phyloP scores from a whole-genome alignment of 1,140 invertebrate genomes.

The Cotesia typhae region DNA sequence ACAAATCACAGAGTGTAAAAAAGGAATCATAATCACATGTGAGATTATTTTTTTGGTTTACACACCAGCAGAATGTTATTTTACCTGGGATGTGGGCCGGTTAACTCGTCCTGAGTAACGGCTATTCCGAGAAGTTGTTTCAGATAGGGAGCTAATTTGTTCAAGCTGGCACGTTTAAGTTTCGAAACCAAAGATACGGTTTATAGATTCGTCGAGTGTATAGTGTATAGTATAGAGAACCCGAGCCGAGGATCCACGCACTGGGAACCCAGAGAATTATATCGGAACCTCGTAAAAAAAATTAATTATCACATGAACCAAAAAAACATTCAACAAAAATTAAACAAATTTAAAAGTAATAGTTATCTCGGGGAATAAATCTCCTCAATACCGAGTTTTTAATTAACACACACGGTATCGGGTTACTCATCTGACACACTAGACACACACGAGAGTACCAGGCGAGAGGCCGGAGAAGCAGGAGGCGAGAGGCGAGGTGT shows the following conservation, averaged over 20 bases:
- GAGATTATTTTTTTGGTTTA: slow-evolving; percentile 2
- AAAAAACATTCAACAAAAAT: slow-evolving; percentile 11
- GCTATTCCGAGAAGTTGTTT: slow-evolving; percentile 66
- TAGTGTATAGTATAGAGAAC: background rate
- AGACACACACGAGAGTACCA: too few relatives aligned
- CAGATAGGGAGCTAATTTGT: slow-evolving; percentile 64
- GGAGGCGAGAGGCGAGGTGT: too few relatives aligned
- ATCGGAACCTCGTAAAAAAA: too few relatives aligned
- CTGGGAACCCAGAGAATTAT: too few relatives aligned
- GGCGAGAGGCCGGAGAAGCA: too few relatives aligned
- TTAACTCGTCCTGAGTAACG: slow-evolving; percentile 59
- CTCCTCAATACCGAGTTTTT: too few relatives aligned
- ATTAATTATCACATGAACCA: too few relatives aligned
- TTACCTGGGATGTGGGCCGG: slow-evolving; percentile 39
- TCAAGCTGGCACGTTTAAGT: slow-evolving; percentile 35
- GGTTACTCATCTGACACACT: too few relatives aligned
- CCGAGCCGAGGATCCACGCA: background rate
- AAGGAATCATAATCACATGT: background rate
- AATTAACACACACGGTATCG: too few relatives aligned
- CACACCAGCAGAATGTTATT: slow-evolving; percentile 38
- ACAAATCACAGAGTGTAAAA: too few relatives aligned
- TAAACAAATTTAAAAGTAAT: slow-evolving; percentile 1
- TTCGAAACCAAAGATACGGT: slow-evolving; percentile 15
- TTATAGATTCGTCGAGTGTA: slow-evolving; percentile 4
- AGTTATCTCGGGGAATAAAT: too few relatives aligned